Evolutionary conservation across 2,888 invertebrate species (phyloP).

Genomic region (Lithophane semibrunnea): DNA sequence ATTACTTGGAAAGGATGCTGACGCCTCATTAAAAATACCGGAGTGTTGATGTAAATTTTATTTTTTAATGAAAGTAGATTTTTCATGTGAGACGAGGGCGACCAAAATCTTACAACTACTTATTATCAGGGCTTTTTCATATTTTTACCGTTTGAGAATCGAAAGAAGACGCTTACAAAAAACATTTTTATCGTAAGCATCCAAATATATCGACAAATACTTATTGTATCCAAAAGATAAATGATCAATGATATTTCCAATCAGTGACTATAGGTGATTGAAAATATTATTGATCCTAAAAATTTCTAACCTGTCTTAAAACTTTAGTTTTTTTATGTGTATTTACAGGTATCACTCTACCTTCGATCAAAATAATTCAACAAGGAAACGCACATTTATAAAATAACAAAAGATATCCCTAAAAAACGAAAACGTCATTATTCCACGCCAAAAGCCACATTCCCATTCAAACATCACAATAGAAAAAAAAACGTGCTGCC

Average conservation of each 20-base stretch:
- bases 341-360: background rate
- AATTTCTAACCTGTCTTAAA: too few species aligned
- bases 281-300: background rate
- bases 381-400: constrained; percentile 3
- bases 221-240: background rate
- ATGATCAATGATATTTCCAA: background rate
- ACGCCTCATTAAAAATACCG: constrained; percentile 12
- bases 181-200: too few species aligned
- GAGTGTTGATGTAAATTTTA: background rate
- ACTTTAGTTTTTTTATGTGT: background rate
- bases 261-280: background rate
- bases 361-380: background rate
- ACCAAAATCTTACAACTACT: too few species aligned
- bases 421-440: background rate
- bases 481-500: constrained; percentile 25
- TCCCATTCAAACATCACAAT: constrained; percentile 16
- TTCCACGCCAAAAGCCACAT: constrained; percentile 20
- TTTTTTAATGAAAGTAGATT: background rate
- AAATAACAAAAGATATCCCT: background rate
- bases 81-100: background rate
- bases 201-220: too few species aligned
- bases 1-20: background rate
- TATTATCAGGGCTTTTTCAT: background rate
- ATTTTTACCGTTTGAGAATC: background rate
- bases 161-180: background rate